Base-by-base conservation (phyloP, 2,888 invertebrate species). In the Leptura quadrifasciata region DNA sequence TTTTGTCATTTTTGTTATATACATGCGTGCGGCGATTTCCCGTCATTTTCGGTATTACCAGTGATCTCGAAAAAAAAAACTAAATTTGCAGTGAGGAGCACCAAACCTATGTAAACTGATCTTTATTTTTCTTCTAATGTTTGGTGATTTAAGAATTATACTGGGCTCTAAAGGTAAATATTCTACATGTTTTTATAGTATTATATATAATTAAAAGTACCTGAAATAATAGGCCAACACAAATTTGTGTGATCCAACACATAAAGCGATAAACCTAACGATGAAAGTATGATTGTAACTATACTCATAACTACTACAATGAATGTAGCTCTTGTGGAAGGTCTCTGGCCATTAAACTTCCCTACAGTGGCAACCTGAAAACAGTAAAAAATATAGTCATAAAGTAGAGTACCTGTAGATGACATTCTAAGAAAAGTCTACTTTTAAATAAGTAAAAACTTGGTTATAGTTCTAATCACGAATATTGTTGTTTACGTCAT, bases 301-400 rank as follows among this genome's bases (percentile, higher is more conserved):
- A 87, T 79, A 65, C 86, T 84, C 70, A 81, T 77, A 27, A 86
- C 72, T 35, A 86, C 87, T 64, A 86, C 83, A 54, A 82, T 82
- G 31, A 86, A 85, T n/a, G 87, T 86, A 20, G 83, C 64, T 74
- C 80, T 81, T 0, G 87, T 87, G 18, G 88, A 85, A 21, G 84
- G 74, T 76, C 81, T 84, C 64, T 77, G 83, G 64, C 87, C 86
- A 61, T 83, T 79, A 74, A 88, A 88, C 79, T 85, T 87, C 39
- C 85, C 86, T 10, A 86, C 81, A 9, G 88, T 87, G 15, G 88
- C 83, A 12, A 89, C 88, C 88, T 88, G 72, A 69, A 86, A 86
- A 57, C 65, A 39, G 64, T 2, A 35, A 17, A 18, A n/a, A 18
- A 5, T n/a, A n/a, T n/a, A n/a, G n/a, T n/a, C n/a, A n/a, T n/a